phyloP scores from a whole-genome alignment of 2,888 invertebrate genomes.

The Thera britannica region DNA sequence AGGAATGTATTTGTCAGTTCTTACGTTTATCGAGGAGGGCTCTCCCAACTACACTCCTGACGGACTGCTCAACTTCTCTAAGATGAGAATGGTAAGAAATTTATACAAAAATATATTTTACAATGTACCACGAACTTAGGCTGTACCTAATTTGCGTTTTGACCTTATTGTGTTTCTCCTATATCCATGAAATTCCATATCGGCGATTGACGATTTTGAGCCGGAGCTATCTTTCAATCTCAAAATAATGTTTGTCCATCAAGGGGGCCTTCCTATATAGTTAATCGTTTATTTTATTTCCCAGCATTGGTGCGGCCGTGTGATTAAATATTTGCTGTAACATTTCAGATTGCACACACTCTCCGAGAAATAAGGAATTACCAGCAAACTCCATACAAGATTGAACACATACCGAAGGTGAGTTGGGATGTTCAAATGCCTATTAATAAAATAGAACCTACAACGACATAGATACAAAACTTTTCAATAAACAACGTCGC shows the following conservation, averaged over 20 bases:
- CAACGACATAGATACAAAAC: background rate
- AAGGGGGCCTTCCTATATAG: too few relatives aligned
- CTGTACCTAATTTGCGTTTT: too few relatives aligned
- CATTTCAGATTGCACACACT: slow-evolving; percentile 93
- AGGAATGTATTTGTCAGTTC: slow-evolving; percentile 95
- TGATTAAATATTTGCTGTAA: too few relatives aligned
- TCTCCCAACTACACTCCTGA: slow-evolving; percentile 96
- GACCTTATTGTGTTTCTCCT: too few relatives aligned
- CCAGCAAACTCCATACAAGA: slow-evolving; percentile 96
- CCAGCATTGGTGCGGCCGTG: too few relatives aligned
- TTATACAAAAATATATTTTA: background rate
- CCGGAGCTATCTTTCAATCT: too few relatives aligned
- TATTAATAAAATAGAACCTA: too few relatives aligned
- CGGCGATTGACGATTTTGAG: too few relatives aligned
- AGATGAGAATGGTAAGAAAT: slow-evolving; percentile 94
- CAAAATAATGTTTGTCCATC: too few relatives aligned
- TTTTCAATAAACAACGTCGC: background rate
- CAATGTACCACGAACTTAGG: too few relatives aligned
- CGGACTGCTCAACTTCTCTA: slow-evolving; percentile 95
- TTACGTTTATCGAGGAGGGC: slow-evolving; percentile 97
- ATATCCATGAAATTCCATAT: too few relatives aligned
- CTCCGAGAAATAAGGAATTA: slow-evolving; percentile 96
- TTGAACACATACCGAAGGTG: slow-evolving; percentile 93
- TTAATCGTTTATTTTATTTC: too few relatives aligned
- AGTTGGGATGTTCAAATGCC: slow-evolving; percentile 8